Base-by-base conservation (phyloP, 2,797 vertebrate genomes). In the Onychomys leucogaster region DNA sequence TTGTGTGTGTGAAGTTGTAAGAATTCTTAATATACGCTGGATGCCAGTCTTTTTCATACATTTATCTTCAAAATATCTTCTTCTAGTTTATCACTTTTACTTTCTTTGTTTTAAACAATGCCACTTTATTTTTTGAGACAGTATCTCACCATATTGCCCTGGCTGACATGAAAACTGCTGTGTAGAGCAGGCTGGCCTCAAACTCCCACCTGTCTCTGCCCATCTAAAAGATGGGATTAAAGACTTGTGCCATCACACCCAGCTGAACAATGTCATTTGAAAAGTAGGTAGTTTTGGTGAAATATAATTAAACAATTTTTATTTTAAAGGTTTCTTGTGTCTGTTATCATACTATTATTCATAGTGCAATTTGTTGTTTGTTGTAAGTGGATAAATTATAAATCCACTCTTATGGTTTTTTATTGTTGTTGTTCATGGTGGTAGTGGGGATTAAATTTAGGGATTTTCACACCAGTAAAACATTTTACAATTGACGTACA, bases 251-350 rank as follows among this genome's bases (percentile, higher is more conserved):
- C 21, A 49, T n/a, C 32, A 52, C 11, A 85, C 6, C 32, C 43
- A 85, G 21, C 3, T n/a, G 43, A 78, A 91, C 14, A 17, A n/a
- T 67, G 34, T 52, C 27, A 21, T 34, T 88, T 61, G 59, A 89
- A 46, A 13, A 65, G 3, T 59, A 84, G 10, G 59, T 85, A 90
- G 85, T 89, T 88, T 92, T 96, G 41, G 82, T 65, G 46, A 93
- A 81, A 89, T 69, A 5, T 3, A 76, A 55, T 67, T 91, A 23
- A 52, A 59, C 2, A 89, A 34, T 69, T 86, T 95, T 90, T 46
- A 82, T 73, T 92, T 73, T 83, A 59, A 63, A 71, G 14, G 1
- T 81, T 10, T 89, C 73, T 71, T 67, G 43, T 73, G 52, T 81
- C 52, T 1, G 19, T 75, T 75, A 55, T n/a, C 23, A 71, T 55